phyloP scores from a whole-genome alignment of 2,888 invertebrate genomes.

The Diaprepes abbreviatus region DNA sequence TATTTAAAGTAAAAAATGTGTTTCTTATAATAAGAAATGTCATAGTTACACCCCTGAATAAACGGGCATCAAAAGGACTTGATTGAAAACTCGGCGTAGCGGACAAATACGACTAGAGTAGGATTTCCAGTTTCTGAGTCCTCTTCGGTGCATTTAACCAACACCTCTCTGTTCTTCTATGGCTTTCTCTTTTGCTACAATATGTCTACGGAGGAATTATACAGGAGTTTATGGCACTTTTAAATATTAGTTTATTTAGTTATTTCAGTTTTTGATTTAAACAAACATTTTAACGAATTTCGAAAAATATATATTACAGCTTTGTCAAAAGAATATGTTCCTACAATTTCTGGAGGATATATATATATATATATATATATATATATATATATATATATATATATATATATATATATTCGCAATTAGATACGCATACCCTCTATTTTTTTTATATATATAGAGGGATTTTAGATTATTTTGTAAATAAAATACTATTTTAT shows the following conservation, averaged over 20 bases:
- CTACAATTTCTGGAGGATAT: too few species aligned
- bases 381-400: background rate
- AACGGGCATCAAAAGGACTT: conserved; percentile 63
- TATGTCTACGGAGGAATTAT: conserved; percentile 16
- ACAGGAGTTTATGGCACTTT: background rate
- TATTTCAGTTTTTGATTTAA: background rate
- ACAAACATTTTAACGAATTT: too few species aligned
- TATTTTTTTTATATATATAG: too few species aligned
- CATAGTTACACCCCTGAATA: conserved; percentile 52
- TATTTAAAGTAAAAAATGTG: conserved; percentile 51
- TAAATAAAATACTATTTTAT: too few species aligned
- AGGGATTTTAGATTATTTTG: too few species aligned
- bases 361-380: background rate
- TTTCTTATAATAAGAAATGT: conserved; percentile 48
- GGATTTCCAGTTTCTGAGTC: conserved; percentile 63
- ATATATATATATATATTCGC: too few species aligned
- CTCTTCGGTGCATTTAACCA: conserved; percentile 62
- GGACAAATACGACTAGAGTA: conserved; percentile 65
- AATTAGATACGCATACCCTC: too few species aligned
- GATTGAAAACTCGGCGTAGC: conserved; percentile 67
- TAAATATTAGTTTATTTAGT: too few species aligned
- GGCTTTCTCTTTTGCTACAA: conserved; percentile 42
- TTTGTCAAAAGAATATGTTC: too few species aligned
- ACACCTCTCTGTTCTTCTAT: conserved; percentile 55
- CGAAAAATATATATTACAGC: too few species aligned